Percentiles rank a stretch among this genome's conserved stretches.
Conservation (phyloP, 2,888 invertebrate species). For the Philhelius pedissequus region DNA sequence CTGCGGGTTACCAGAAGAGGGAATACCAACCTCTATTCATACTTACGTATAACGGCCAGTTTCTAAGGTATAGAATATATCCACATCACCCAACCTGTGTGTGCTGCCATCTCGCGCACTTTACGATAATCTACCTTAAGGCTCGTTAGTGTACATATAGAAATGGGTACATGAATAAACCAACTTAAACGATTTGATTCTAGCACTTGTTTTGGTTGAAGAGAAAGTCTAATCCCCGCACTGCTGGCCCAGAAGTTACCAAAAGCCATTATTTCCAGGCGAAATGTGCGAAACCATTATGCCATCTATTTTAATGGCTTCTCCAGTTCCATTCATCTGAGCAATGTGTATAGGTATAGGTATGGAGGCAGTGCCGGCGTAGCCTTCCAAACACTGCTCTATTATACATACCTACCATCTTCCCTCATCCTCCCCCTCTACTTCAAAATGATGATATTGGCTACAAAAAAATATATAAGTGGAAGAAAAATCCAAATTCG, state of each 20-base stretch:
- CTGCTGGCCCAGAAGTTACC: slow-evolving; percentile 22
- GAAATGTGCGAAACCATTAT: slow-evolving; percentile 57
- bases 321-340: not conserved
- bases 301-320: slow-evolving; percentile 37
- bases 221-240: not conserved
- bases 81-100: slow-evolving; percentile 9
- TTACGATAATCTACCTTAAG: slow-evolving; percentile 11
- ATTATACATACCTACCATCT: not conserved
- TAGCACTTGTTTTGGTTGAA: slow-evolving; percentile 5
- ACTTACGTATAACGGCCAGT: not conserved
- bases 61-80: not conserved
- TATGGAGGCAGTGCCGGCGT: not conserved
- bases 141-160: not conserved
- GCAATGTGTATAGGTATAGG: not conserved
- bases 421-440: not conserved
- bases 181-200: slow-evolving; percentile 26
- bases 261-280: slow-evolving; percentile 42
- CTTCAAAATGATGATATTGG: slow-evolving; percentile 6
- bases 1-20: not conserved
- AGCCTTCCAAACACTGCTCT: not conserved
- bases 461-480: not conserved
- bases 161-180: slow-evolving; percentile 10
- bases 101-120: not conserved
- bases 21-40: not conserved
- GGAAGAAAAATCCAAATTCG: not conserved